Conservation (phyloP, 1,140 invertebrate species). For the Drosophila ogumai region DNA sequence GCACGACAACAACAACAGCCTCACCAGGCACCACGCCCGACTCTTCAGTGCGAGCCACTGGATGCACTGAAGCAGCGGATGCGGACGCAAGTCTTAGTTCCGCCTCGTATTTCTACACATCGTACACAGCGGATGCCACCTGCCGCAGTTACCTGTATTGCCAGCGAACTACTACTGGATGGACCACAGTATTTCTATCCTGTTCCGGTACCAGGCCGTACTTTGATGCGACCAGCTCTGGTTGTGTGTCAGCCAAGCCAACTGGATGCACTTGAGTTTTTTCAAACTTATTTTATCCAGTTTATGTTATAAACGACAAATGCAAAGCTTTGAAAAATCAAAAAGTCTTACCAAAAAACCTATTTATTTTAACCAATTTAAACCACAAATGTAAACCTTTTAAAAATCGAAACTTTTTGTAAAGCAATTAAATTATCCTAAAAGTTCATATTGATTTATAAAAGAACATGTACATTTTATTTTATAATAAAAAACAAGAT, state of each 20-base stretch:
- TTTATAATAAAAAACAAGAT: background rate
- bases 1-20: constrained; percentile 31
- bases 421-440: background rate
- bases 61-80: constrained; percentile 1
- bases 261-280: constrained; percentile 1
- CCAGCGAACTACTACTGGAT: background rate
- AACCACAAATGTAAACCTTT: too few relatives aligned
- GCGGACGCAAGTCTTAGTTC: background rate
- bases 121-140: background rate
- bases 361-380: too few relatives aligned
- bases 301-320: background rate
- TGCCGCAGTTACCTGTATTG: constrained; percentile 34
- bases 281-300: background rate
- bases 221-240: background rate
- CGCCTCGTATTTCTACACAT: constrained; percentile 8
- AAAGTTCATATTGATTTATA: background rate
- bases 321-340: background rate
- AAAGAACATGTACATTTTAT: background rate
- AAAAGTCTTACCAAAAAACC: too few relatives aligned
- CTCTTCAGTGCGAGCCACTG: background rate
- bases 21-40: constrained; percentile 45
- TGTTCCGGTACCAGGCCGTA: constrained; percentile 1
- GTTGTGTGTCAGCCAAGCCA: constrained; percentile 12
- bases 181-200: background rate
- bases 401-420: too few relatives aligned